Percentiles rank a stretch among this genome's conserved stretches.
Evolutionary conservation across 2,888 invertebrate species (phyloP).

Genomic region (Phragmatobia fuliginosa): DNA sequence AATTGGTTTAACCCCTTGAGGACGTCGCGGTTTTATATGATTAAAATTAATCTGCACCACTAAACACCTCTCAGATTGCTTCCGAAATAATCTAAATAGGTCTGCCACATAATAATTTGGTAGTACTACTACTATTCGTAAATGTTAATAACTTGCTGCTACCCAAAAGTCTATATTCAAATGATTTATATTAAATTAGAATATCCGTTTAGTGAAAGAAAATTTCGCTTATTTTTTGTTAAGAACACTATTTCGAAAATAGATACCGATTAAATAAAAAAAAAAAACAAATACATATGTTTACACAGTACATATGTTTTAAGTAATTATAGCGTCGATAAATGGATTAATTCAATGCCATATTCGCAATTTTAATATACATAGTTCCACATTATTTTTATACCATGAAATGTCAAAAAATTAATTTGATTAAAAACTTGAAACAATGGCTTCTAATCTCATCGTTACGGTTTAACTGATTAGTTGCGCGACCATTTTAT

Average conservation of each 20-base stretch:
- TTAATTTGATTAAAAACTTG: background rate
- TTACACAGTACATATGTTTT: too few relatives aligned
- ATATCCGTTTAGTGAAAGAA: too few relatives aligned
- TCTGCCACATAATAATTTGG: slow-evolving; percentile 4
- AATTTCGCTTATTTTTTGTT: too few relatives aligned
- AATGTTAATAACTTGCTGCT: too few relatives aligned
- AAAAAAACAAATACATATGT: background rate
- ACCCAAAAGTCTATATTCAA: too few relatives aligned
- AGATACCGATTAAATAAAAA: background rate
- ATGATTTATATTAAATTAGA: too few relatives aligned
- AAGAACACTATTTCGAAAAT: background rate
- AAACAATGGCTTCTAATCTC: background rate
- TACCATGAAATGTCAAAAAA: background rate
- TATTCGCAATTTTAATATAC: background rate
- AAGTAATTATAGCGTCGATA: too few relatives aligned
- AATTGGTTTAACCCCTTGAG: slow-evolving; percentile 37
- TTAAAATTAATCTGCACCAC: slow-evolving; percentile 10
- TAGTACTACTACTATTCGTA: too few relatives aligned
- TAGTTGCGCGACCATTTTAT: background rate
- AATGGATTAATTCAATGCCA: background rate
- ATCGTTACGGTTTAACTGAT: background rate
- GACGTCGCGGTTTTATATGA: slow-evolving; percentile 8
- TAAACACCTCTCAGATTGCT: background rate
- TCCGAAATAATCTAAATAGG: background rate
- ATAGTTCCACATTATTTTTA: background rate